A percentile compares a stretch with the other conserved stretches of the same genome.
Evolutionary conservation across 1,140 invertebrate genomes (phyloP).

Genomic region (Apocrypta bakeri): DNA sequence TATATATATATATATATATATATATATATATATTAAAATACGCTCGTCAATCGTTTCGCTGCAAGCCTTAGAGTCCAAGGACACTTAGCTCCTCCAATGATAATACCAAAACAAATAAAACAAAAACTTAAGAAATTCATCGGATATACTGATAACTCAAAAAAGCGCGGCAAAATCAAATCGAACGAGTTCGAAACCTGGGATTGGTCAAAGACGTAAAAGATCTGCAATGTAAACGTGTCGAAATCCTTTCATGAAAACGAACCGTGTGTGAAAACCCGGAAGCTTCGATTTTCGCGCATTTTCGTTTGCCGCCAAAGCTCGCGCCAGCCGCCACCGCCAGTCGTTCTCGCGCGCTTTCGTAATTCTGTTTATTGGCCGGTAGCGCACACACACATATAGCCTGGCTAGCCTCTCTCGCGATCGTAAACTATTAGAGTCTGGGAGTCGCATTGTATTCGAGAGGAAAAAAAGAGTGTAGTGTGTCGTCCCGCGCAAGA

Average conservation of each 20-base stretch:
- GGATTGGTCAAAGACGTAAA: slow-evolving; percentile 31
- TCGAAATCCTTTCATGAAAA: too few species aligned
- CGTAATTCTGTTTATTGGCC: slow-evolving; percentile 4
- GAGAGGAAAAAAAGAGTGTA: not conserved
- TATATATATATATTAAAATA: too few species aligned
- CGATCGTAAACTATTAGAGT: not conserved
- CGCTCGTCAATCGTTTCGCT: too few species aligned
- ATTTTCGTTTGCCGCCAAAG: slow-evolving; percentile 47
- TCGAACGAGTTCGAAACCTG: too few species aligned
- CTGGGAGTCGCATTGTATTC: not conserved
- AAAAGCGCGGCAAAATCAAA: slow-evolving; percentile 47
- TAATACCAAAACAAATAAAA: too few species aligned
- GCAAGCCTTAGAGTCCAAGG: too few species aligned
- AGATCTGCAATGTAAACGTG: too few species aligned
- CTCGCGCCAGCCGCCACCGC: not conserved
- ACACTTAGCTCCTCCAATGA: too few species aligned
- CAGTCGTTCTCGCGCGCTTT: slow-evolving; percentile 36
- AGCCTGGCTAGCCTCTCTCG: not conserved
- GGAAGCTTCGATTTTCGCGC: slow-evolving; percentile 42
- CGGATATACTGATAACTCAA: too few species aligned
- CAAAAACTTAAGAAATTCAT: too few species aligned
- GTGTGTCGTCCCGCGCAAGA: not conserved
- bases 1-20: too few species aligned
- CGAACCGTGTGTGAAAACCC: not conserved
- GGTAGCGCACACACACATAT: not conserved